Conservation (phyloP, 2,113 vertebrate genomes). For the Gobius niger region DNA sequence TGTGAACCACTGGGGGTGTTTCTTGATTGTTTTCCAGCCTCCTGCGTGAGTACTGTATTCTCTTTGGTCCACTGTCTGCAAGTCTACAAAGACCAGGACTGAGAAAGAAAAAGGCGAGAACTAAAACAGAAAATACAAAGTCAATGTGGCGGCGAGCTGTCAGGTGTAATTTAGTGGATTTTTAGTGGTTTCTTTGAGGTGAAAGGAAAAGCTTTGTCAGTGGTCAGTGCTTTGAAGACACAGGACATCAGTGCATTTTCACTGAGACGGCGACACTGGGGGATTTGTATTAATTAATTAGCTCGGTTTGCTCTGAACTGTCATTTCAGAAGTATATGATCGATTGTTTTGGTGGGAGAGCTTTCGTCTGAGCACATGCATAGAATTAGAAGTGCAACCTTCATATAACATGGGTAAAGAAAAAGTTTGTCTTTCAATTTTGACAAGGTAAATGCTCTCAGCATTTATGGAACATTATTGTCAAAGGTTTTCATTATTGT, state of each 20-base stretch:
- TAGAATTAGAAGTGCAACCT: not conserved
- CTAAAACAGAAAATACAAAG: constrained; percentile 50
- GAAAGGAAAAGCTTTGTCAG: constrained; percentile 44
- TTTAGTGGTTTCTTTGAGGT: constrained; percentile 23
- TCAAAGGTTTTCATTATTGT: too few relatives aligned
- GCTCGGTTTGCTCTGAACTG: not conserved
- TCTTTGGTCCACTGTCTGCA: constrained; percentile 48
- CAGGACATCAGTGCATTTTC: constrained; percentile 22
- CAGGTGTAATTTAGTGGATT: constrained; percentile 57
- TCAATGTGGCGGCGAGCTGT: constrained; percentile 35
- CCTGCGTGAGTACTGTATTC: constrained; percentile 43
- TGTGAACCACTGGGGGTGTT: constrained; percentile 14
- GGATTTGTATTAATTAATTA: constrained; percentile 27
- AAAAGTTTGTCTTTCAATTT: not conserved
- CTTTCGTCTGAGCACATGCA: not conserved
- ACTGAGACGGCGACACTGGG: constrained; percentile 18
- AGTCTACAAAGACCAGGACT: constrained; percentile 46
- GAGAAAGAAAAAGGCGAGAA: constrained; percentile 29
- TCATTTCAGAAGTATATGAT: constrained; percentile 12
- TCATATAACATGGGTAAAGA: not conserved
- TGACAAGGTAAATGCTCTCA: too few relatives aligned
- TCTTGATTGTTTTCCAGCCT: constrained; percentile 39
- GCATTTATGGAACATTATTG: too few relatives aligned
- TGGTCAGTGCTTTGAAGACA: constrained; percentile 50
- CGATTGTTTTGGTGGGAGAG: not conserved